phyloP scores from a whole-genome alignment of 2,113 vertebrate species.

The Nansenia antarctica region DNA sequence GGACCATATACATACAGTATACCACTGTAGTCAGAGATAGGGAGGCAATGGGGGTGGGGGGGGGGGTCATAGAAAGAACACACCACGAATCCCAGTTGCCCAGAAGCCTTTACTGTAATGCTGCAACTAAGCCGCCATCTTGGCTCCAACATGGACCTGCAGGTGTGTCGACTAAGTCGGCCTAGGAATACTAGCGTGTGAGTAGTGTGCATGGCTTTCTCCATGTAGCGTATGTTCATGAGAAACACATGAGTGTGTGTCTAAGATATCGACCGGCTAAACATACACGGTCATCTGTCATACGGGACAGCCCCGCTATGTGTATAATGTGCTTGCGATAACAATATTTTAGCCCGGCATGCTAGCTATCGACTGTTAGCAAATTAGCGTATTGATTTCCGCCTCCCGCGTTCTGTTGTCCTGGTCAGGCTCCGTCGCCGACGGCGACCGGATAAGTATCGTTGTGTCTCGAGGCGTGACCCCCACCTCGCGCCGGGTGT shows the following conservation, averaged over 20 bases:
- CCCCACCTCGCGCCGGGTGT: no score
- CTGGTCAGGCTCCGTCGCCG: constrained; percentile 59
- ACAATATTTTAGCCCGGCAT: constrained; percentile 51
- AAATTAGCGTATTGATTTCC: constrained; percentile 71
- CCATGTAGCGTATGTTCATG: background rate
- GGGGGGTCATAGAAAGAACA: no score
- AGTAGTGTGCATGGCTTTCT: background rate
- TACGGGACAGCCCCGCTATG: constrained; percentile 21
- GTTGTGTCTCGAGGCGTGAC: constrained; percentile 12
- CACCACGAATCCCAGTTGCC: no score
- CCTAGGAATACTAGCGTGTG: background rate
- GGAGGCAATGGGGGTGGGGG: no score
- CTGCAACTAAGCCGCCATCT: background rate
- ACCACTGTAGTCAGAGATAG: no score
- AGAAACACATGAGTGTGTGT: no score
- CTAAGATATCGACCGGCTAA: background rate
- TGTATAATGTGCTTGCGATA: constrained; percentile 55
- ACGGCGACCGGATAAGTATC: constrained; percentile 49
- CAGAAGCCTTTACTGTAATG: background rate
- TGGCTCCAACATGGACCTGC: background rate
- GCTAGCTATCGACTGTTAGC: constrained; percentile 60
- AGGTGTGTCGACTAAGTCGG: no score
- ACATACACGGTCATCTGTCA: background rate
- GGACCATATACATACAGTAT: no score
- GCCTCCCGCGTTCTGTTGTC: no score